A percentile compares a stretch with the other conserved stretches of the same genome.
phyloP scores from a whole-genome alignment of 2,113 vertebrate species.

The Hepsetus odoe region DNA sequence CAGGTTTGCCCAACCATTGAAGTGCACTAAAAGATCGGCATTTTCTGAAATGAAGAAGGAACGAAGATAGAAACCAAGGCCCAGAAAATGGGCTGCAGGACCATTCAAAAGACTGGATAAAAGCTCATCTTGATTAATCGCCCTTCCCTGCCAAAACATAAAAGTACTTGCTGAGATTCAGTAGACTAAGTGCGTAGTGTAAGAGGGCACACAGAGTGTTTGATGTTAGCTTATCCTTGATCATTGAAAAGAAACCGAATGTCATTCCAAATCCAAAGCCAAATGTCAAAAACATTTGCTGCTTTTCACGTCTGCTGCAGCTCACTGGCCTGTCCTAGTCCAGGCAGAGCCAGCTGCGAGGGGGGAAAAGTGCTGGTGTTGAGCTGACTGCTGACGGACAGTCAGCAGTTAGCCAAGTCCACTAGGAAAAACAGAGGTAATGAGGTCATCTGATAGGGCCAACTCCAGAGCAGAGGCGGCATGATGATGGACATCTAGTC shows the following conservation, averaged over 20 bases:
- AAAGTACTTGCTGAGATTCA: not conserved
- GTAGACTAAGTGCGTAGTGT: not conserved
- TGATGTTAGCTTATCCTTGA: not conserved
- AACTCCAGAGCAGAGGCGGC: constrained; percentile 10
- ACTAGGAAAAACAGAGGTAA: constrained; percentile 38
- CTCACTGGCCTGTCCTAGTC: not conserved
- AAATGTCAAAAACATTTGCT: not conserved
- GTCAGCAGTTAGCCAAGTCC: constrained; percentile 40
- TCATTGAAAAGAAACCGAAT: not conserved
- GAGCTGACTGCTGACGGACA: constrained; percentile 48
- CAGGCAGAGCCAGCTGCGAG: not conserved
- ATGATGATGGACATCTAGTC: constrained; percentile 40
- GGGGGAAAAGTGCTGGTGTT: constrained; percentile 2
- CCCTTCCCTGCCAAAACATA: not conserved
- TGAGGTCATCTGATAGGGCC: constrained; percentile 52
- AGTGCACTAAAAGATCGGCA: not conserved
- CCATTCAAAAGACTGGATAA: not conserved
- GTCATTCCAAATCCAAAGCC: not conserved
- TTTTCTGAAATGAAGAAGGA: not conserved
- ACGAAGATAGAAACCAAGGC: not conserved
- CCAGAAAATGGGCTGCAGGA: not conserved
- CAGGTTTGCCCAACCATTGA: not conserved
- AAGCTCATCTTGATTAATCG: not conserved
- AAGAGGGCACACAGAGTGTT: not conserved
- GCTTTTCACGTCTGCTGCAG: not conserved